phyloP scores from a whole-genome alignment of 2,113 vertebrate species.

The Chascanopsetta lugubris region DNA sequence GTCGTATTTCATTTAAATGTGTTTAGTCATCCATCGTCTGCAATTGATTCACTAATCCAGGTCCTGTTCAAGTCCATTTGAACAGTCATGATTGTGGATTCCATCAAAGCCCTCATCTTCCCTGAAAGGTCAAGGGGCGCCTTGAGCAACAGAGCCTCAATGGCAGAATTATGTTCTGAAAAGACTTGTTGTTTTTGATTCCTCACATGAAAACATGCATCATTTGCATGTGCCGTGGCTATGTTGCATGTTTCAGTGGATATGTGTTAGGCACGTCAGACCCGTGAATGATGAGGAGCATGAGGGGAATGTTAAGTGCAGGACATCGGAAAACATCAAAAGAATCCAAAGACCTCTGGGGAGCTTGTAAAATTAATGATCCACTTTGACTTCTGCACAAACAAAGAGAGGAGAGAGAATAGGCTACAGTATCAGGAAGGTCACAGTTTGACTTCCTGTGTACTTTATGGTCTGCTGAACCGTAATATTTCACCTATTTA shows the following conservation, averaged over 20 bases:
- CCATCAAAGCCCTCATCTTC: no score
- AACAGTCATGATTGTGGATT: no score
- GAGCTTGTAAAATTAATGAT: constrained; percentile 75
- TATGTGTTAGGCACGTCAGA: constrained; percentile 54
- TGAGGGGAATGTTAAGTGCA: constrained; percentile 72
- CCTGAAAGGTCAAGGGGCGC: constrained; percentile 9
- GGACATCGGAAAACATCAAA: constrained; percentile 71
- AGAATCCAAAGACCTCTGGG: constrained; percentile 48
- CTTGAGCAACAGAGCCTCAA: constrained; percentile 32
- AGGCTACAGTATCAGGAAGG: constrained; percentile 64
- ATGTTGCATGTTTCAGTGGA: constrained; percentile 41
- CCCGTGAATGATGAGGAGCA: constrained; percentile 50
- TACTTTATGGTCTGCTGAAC: constrained; percentile 71
- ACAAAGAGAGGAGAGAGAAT: constrained; percentile 69
- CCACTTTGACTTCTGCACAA: constrained; percentile 60
- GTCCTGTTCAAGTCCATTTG: background rate
- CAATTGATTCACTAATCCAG: no score
- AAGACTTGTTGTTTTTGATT: no score
- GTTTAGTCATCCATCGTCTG: no score
- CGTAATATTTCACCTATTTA: constrained; percentile 65
- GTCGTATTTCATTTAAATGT: no score
- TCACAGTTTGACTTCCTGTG: constrained; percentile 64
- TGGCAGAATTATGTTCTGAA: constrained; percentile 47
- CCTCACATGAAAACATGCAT: constrained; percentile 45
- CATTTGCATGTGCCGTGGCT: constrained; percentile 46